Evolutionary conservation across 2,113 vertebrate species (phyloP).

Genomic region (Furnarius figulus): DNA sequence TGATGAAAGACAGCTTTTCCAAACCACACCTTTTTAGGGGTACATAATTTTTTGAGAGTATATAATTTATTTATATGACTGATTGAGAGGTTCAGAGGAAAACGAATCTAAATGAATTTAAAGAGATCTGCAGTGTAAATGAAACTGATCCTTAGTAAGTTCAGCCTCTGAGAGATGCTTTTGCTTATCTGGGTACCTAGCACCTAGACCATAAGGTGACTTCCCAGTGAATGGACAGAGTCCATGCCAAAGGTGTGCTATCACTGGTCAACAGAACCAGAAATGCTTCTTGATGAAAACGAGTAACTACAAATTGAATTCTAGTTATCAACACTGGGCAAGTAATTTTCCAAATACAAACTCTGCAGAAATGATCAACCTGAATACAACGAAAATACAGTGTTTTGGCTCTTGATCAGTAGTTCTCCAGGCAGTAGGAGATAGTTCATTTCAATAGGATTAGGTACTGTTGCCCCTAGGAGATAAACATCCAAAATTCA

Average conservation of each 20-base stretch:
- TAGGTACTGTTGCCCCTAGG: neutral
- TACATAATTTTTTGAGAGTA: neutral
- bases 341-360: neutral
- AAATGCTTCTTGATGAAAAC: neutral
- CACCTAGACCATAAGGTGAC: neutral
- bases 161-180: neutral
- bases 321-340: neutral
- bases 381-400: rapidly evolving
- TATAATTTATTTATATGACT: neutral
- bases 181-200: neutral
- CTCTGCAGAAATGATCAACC: rapidly evolving
- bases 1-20: rapidly evolving
- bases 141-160: neutral
- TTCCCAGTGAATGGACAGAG: neutral
- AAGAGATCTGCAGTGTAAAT: neutral
- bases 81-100: neutral
- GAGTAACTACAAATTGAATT: neutral
- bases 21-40: neutral
- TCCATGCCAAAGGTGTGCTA: neutral
- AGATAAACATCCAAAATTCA: neutral
- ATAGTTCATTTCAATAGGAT: neutral
- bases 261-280: neutral
- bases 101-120: neutral
- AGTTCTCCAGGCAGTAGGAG: neutral
- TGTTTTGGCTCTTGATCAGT: neutral